phyloP scores from a whole-genome alignment of 2,113 vertebrate species.

The Aspidoscelis tigris region DNA sequence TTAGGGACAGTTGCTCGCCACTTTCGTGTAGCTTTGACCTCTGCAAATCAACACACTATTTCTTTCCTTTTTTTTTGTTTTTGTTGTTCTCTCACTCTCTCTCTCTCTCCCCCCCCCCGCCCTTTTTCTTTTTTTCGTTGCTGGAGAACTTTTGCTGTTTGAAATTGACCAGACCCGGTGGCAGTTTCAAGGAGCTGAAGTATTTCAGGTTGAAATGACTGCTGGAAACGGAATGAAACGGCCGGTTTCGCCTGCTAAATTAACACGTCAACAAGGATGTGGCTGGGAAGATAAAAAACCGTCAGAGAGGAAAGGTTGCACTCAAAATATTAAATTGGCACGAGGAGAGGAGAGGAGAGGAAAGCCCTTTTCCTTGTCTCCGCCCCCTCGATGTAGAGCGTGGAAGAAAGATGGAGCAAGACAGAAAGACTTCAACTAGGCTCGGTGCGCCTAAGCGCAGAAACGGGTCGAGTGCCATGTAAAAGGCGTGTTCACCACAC shows the following conservation, averaged over 20 bases:
- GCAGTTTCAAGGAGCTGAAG: background rate
- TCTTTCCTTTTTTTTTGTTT: background rate
- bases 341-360: background rate
- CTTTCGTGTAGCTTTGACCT: background rate
- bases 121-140: too few relatives aligned
- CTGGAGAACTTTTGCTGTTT: conserved; percentile 7
- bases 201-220: conserved; percentile 10
- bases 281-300: background rate
- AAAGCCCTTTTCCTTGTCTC: too few relatives aligned
- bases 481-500: background rate
- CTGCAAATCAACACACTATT: background rate
- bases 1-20: background rate
- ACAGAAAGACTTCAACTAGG: too few relatives aligned
- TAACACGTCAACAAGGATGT: background rate
- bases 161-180: conserved; percentile 26
- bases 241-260: background rate
- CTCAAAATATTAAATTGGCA: background rate
- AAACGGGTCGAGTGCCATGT: background rate
- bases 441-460: background rate
- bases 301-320: background rate
- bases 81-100: too few relatives aligned
- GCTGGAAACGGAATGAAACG: background rate
- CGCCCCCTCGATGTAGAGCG: too few relatives aligned
- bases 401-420: too few relatives aligned
- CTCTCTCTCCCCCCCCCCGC: too few relatives aligned